Conservation (phyloP, 2,888 invertebrate genomes). For the Linyphia triangularis region DNA sequence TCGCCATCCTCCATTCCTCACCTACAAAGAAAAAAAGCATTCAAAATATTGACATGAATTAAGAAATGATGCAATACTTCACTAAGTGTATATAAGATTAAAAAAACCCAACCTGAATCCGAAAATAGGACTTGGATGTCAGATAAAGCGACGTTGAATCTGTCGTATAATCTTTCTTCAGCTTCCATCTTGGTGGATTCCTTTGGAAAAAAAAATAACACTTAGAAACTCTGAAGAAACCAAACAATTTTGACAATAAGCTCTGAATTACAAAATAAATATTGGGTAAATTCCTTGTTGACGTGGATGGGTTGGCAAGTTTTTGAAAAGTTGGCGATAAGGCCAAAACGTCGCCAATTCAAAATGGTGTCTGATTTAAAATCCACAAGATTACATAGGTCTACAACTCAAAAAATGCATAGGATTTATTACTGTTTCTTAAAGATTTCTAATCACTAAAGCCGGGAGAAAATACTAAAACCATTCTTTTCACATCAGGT, state of each 20-base stretch:
- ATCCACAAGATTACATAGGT: no score
- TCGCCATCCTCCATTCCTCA: constrained; percentile 87
- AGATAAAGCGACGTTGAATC: constrained; percentile 86
- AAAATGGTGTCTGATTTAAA: no score
- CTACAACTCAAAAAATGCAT: no score
- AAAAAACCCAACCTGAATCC: constrained; percentile 81
- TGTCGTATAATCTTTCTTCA: constrained; percentile 89
- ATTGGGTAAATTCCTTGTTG: no score
- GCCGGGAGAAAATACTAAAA: no score
- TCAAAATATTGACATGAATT: background rate
- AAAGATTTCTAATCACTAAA: no score
- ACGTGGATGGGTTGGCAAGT: no score
- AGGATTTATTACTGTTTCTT: no score
- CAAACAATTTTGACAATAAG: background rate
- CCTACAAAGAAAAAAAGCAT: constrained; percentile 80
- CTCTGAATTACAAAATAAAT: no score
- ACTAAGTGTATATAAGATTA: background rate
- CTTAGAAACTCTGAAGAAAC: background rate
- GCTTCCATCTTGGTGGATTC: constrained; percentile 90
- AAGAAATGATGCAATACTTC: background rate
- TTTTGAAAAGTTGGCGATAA: no score
- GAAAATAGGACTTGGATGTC: constrained; percentile 85
- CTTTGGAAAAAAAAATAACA: constrained; percentile 76
- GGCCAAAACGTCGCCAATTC: no score
- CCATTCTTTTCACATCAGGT: no score